These are phyloP conservation scores for Chymomyza amoena DNA, from an alignment of 2,888 invertebrate species.

Conservation along the genomic window DNA sequence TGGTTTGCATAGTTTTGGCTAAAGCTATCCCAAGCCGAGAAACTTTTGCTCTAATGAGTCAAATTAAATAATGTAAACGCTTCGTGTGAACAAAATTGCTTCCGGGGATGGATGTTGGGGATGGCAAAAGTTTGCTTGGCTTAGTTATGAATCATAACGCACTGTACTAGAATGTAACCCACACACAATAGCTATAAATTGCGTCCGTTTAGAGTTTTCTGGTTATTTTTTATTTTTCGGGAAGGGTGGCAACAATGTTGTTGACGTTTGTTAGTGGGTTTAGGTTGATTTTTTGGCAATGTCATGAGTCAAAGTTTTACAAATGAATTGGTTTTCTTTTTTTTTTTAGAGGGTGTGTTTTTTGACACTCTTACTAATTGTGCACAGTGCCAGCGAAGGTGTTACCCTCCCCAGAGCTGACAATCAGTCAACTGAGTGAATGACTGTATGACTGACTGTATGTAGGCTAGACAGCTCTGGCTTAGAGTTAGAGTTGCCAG, in stretches of 20 bases:
- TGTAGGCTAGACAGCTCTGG: neutral
- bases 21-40: neutral
- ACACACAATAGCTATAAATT: constrained; percentile 53
- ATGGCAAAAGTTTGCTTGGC: constrained; percentile 45
- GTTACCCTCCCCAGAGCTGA: neutral
- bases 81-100: constrained; percentile 70
- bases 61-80: constrained; percentile 68
- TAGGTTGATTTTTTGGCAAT: constrained; percentile 25
- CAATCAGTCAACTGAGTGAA: neutral
- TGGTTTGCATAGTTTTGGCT: neutral
- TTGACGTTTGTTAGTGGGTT: neutral
- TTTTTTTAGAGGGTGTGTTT: constrained; percentile 27
- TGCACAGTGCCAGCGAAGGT: neutral
- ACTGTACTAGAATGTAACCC: neutral
- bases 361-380: constrained; percentile 63
- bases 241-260: neutral
- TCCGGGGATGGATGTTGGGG: constrained; percentile 70
- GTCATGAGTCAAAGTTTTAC: constrained; percentile 45
- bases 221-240: constrained; percentile 7
- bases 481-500: neutral
- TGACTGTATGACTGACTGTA: neutral
- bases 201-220: constrained; percentile 36
- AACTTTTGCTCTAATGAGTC: constrained; percentile 32
- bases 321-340: constrained; percentile 43
- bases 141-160: constrained; percentile 69